These are phyloP conservation scores for Larimichthys crocea DNA, from an alignment of 2,113 vertebrate species.

Conservation along the genomic window DNA sequence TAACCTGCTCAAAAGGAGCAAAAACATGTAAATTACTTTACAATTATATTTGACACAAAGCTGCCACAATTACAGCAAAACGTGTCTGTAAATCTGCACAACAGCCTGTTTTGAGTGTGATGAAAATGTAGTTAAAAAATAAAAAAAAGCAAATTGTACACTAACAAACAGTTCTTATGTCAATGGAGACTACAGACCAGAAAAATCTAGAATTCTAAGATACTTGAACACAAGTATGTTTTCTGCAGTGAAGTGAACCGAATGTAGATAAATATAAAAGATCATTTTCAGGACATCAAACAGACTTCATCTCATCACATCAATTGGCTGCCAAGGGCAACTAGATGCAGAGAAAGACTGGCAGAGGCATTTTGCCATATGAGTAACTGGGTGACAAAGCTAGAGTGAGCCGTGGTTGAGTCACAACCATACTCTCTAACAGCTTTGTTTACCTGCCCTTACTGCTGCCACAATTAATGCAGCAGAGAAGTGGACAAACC, in stretches of 20 bases:
- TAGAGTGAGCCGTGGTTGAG: constrained; percentile 56
- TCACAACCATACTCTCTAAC: constrained; percentile 68
- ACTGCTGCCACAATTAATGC: constrained; percentile 70
- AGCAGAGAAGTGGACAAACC: constrained; percentile 65
- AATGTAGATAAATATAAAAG: constrained; percentile 2
- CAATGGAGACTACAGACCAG: not conserved
- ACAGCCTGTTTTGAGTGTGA: not conserved
- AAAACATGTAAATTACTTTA: not conserved
- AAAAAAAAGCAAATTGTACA: not conserved
- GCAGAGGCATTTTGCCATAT: constrained; percentile 54
- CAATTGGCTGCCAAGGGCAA: constrained; percentile 43
- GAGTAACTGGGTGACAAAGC: constrained; percentile 54
- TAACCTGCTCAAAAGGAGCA: not conserved
- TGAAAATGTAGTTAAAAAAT: not conserved
- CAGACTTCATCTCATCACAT: constrained; percentile 39
- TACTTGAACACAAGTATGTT: not conserved
- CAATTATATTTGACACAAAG: not conserved
- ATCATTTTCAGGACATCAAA: constrained; percentile 32
- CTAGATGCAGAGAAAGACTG: constrained; percentile 42
- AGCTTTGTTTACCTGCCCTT: constrained; percentile 81
- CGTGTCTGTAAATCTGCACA: not conserved
- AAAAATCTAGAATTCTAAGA: not conserved
- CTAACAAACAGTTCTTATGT: not conserved
- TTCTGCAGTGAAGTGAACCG: not conserved
- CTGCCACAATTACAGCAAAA: not conserved